Percentiles rank a stretch among this genome's conserved stretches.
phyloP scores from a whole-genome alignment of 2,113 vertebrate genomes.

The Nerophis lumbriciformis region DNA sequence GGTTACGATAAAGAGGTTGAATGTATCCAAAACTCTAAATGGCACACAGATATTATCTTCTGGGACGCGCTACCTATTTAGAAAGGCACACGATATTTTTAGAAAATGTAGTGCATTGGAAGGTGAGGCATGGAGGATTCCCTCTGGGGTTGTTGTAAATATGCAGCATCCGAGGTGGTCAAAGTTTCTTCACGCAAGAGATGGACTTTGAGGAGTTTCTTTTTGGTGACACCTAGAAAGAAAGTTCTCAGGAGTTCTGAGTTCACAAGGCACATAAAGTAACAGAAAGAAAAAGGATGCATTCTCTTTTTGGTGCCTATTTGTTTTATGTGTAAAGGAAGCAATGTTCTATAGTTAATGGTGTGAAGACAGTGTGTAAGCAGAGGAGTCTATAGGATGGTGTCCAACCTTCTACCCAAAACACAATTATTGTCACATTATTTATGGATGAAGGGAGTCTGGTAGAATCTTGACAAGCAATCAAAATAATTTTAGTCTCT shows the following conservation, averaged over 20 bases:
- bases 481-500: neutral
- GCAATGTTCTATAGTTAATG: neutral
- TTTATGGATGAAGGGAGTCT: neutral
- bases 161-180: slow-evolving; percentile 31
- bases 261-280: neutral
- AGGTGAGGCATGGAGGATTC: slow-evolving; percentile 20
- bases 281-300: no score
- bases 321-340: no score
- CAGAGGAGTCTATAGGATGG: no score
- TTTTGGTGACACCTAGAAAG: slow-evolving; percentile 10
- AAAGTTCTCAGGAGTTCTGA: neutral
- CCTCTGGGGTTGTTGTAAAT: slow-evolving; percentile 26
- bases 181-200: slow-evolving; percentile 21
- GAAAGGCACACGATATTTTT: slow-evolving; percentile 21
- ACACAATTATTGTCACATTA: no score
- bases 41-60: slow-evolving; percentile 42
- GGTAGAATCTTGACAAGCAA: neutral
- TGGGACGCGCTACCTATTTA: slow-evolving; percentile 23
- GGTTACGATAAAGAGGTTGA: slow-evolving; percentile 24
- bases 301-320: no score
- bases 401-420: no score
- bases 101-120: slow-evolving; percentile 50
- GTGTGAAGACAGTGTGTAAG: neutral
- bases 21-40: slow-evolving; percentile 29
- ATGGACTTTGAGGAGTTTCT: slow-evolving; percentile 16